Evolutionary conservation across 1,140 invertebrate genomes (phyloP), one percentile per base, ranked within the genome.

Genomic region (Zaprionus inermis): DNA sequence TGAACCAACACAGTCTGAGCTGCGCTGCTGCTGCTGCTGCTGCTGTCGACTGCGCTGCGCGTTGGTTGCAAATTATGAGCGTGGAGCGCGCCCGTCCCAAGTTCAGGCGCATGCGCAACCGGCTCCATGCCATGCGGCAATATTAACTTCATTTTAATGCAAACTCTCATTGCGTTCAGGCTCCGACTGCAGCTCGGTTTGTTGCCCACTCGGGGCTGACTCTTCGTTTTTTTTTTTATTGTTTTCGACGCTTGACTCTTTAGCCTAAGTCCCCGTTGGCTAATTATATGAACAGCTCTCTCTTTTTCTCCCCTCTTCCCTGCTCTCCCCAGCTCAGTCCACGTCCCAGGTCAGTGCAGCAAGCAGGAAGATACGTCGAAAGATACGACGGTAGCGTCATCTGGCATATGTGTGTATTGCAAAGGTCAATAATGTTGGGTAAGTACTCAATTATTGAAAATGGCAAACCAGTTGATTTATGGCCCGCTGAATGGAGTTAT

Each of bases 131-230:
- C 44, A 71, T 46, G 64, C 55, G 77, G 77, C 73, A 78, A 89
- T 89, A 89, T 89, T 89, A 89, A 81, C 84, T 89, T 89, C 78
- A 89, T 89, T 89, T 89, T 90, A 89, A 89, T 89, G 84, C 74
- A 58, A 70, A 59, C 57, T 24, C 73, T 72, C 57, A 76, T 51
- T 67, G 73, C 69, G 6, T 72, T 46, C 59, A 36, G 32, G 64
- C 28, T 66, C 22, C 14, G 51, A 18, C 36, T 22, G 58, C 60
- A 11, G 52, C 14, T 16, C 57, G 38, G 38, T 6, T 68, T 72
- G 58, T 51, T 74, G 60, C 64, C 24, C 32, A 56, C 73, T 44
- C 60, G 61, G 54, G 20, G 38, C 6, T 2, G 65, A 41, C 49
- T 59, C 36, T 32, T n/a, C n/a, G n/a, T 65, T 20, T 28, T 28